These are phyloP conservation scores for Globia sparganii DNA, from an alignment of 2,888 invertebrate genomes.

Conservation along the genomic window DNA sequence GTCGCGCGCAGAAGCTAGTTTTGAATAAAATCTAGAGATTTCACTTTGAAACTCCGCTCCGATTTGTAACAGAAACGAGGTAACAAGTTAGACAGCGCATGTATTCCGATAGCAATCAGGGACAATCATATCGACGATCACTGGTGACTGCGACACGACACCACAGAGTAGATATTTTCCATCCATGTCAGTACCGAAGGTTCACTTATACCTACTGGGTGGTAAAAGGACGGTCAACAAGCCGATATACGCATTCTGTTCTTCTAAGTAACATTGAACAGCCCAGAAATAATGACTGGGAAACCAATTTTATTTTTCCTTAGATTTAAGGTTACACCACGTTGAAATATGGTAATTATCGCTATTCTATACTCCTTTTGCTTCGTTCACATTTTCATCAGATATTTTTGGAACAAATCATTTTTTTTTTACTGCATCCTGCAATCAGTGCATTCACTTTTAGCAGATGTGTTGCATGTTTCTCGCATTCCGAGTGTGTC, in stretches of 20 bases:
- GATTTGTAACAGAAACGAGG: conserved; percentile 20
- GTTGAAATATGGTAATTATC: too few species aligned
- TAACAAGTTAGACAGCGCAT: conserved; percentile 40
- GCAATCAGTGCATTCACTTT: too few species aligned
- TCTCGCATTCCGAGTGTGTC: too few species aligned
- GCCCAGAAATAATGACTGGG: not conserved
- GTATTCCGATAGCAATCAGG: conserved; percentile 45
- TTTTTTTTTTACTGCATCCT: too few species aligned
- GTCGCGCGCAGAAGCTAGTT: too few species aligned
- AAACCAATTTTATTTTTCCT: not conserved
- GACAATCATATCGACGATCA: conserved; percentile 50
- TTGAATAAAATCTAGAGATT: not conserved
- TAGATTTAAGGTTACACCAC: too few species aligned
- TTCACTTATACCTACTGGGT: not conserved
- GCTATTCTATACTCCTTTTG: too few species aligned
- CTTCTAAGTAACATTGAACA: not conserved
- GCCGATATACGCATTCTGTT: not conserved
- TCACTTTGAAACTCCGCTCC: not conserved
- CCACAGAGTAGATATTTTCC: not conserved
- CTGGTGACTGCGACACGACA: conserved; percentile 27
- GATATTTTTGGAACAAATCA: not conserved
- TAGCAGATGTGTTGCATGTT: too few species aligned
- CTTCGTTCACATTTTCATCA: not conserved
- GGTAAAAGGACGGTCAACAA: not conserved
- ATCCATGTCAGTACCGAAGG: not conserved